Evolutionary conservation across 1,140 invertebrate species (phyloP).

Genomic region (Penaeus vannamei): DNA sequence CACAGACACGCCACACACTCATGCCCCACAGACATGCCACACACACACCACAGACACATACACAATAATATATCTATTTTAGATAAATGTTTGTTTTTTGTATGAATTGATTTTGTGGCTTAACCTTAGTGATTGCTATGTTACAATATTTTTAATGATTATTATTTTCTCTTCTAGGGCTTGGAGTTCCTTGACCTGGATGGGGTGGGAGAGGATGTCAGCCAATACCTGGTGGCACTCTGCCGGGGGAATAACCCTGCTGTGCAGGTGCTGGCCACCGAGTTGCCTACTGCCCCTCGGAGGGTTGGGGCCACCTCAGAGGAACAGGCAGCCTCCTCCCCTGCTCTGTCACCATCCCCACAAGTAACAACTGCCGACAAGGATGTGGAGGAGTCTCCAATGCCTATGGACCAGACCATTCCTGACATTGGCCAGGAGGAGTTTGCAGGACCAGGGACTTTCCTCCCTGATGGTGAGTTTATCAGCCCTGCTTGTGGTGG

Average conservation of each 20-base stretch:
- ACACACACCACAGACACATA: too few species aligned
- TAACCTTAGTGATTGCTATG: background rate
- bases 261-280: constrained; percentile 46
- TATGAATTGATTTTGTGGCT: background rate
- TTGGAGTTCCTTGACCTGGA: constrained; percentile 53
- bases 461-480: constrained; percentile 38
- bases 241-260: constrained; percentile 47
- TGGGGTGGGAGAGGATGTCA: constrained; percentile 55
- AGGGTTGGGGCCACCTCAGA: background rate
- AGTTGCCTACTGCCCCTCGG: background rate
- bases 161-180: constrained; percentile 34
- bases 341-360: constrained; percentile 3
- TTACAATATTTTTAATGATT: background rate
- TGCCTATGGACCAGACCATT: constrained; percentile 1
- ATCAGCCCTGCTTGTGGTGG: background rate
- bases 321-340: background rate
- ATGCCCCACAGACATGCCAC: too few species aligned
- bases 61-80: too few species aligned
- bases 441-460: constrained; percentile 8
- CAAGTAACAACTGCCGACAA: background rate
- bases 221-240: constrained; percentile 43
- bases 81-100: too few species aligned
- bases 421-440: constrained; percentile 1
- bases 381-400: constrained; percentile 1
- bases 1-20: too few species aligned